Base-by-base conservation (phyloP, 2,888 invertebrate species). In the Fabriciana adippe region DNA sequence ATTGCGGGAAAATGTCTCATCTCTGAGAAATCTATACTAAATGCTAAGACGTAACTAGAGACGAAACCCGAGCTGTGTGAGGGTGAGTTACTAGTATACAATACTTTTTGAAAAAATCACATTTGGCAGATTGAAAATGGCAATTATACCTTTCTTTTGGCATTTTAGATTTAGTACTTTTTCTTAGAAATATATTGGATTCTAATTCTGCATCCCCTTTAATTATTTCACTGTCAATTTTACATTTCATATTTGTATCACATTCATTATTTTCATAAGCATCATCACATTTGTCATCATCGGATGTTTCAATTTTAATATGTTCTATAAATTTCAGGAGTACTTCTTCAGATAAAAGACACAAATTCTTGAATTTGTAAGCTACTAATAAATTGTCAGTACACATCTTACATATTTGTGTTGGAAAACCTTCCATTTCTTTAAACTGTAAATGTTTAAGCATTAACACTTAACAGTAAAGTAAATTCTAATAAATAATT, bases 321-420 rank as follows among this genome's bases (percentile, higher is more conserved):
- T 55, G 54, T 0, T 56, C 48, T 2, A 77, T 5, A 1, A 79
- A 16, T 13, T 79, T 81, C 3, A 66, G 76, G 31, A 83, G 79
- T 0, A 75, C 75, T 8, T 81, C 70, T 0, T 85, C 80, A 0
- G 85, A 77, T 0, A 76, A 50, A 4, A 87, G 47, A 50, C 84
- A 87, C 3, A 76, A 73, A 0, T 74, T 78, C 75, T 87, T 87
- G 66, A 87, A 87, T 56, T 79, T 80, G 55, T 79, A 68, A 0
- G 87, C 83, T 1, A 78, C 61, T 0, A 77, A 70, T 3, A 87
- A 71, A 16, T 84, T 76, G 3, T 73, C 62, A 0, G 79, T 66
- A 21, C 87, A 87, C 5, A 26, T 45, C 2, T 74, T 68, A 41
- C 87, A 87, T 70, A 87, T 83, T 45, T 75, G 73, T 31, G 76